Conservation (phyloP, 2,888 invertebrate species). For the Machimus rusticus region DNA sequence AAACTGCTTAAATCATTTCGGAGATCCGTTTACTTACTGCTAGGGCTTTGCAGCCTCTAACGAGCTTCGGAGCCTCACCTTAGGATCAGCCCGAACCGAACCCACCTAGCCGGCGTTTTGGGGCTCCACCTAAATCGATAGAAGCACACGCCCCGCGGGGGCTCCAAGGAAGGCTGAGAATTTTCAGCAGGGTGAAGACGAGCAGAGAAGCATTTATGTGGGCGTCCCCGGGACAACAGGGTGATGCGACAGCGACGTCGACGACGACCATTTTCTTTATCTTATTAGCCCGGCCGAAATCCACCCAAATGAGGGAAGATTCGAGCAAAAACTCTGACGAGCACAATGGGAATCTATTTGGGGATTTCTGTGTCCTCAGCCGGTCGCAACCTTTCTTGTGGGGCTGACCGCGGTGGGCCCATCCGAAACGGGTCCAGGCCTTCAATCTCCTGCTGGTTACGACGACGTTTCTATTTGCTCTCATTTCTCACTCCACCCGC, state of each 20-base stretch:
- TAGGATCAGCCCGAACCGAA: not conserved
- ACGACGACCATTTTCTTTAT: not conserved
- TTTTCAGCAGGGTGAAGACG: not conserved
- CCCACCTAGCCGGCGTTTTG: not conserved
- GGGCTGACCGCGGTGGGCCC: not conserved
- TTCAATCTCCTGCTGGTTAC: not conserved
- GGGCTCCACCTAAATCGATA: constrained; percentile 13
- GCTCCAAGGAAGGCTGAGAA: not conserved
- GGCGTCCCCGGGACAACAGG: constrained; percentile 5
- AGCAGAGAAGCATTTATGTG: constrained; percentile 3
- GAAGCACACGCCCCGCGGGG: not conserved
- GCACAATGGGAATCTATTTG: constrained; percentile 24
- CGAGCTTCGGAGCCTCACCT: constrained; percentile 30
- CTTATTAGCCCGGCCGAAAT: constrained; percentile 13
- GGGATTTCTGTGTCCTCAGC: not conserved
- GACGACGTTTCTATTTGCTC: not conserved
- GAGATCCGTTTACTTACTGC: constrained; percentile 40
- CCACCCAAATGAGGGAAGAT: constrained; percentile 13
- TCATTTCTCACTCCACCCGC: not conserved
- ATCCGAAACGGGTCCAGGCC: not conserved
- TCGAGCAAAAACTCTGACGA: constrained; percentile 5
- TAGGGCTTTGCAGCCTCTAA: constrained; percentile 33
- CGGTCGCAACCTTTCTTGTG: not conserved
- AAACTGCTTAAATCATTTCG: constrained; percentile 39
- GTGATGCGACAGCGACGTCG: not conserved